Evolutionary conservation across 2,113 vertebrate species (phyloP).

Genomic region (Malurus cyaneus): DNA sequence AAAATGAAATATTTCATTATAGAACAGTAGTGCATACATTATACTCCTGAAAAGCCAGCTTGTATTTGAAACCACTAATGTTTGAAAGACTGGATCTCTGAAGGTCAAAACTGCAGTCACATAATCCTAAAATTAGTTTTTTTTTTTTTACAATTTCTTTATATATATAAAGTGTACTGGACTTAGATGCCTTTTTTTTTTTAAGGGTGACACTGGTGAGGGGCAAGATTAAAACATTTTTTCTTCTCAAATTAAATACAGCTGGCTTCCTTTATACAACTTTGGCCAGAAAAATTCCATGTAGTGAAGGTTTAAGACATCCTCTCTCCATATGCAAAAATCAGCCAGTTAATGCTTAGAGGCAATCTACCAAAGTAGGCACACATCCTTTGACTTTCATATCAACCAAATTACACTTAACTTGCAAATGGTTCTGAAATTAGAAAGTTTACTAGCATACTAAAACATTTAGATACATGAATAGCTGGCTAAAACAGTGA

Average conservation of each 20-base stretch:
- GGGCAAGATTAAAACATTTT: conserved; percentile 37
- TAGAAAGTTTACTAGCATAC: conserved; percentile 40
- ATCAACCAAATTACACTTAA: conserved; percentile 26
- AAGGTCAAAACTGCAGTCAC: conserved; percentile 60
- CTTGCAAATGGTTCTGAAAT: conserved; percentile 57
- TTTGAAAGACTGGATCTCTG: conserved; percentile 66
- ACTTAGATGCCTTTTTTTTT: conserved; percentile 54
- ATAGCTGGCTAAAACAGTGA: conserved; percentile 53
- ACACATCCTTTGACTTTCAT: conserved; percentile 4
- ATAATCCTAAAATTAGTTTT: conserved; percentile 49
- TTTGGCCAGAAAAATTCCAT: conserved; percentile 60
- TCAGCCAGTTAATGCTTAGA: conserved; percentile 28
- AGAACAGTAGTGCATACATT: conserved; percentile 80
- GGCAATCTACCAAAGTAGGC: conserved; percentile 37
- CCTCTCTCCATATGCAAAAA: background rate
- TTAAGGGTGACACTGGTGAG: conserved; percentile 65
- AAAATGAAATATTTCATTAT: conserved; percentile 73
- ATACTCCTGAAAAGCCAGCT: conserved; percentile 76
- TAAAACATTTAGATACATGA: conserved; percentile 62
- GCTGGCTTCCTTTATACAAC: conserved; percentile 45
- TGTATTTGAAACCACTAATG: conserved; percentile 66
- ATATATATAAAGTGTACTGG: conserved; percentile 59
- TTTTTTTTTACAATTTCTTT: conserved; percentile 29
- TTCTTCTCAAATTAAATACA: conserved; percentile 10
- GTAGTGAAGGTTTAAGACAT: conserved; percentile 28